Evolutionary conservation across 2,888 invertebrate species (phyloP).

Genomic region (Agrochola circellaris): DNA sequence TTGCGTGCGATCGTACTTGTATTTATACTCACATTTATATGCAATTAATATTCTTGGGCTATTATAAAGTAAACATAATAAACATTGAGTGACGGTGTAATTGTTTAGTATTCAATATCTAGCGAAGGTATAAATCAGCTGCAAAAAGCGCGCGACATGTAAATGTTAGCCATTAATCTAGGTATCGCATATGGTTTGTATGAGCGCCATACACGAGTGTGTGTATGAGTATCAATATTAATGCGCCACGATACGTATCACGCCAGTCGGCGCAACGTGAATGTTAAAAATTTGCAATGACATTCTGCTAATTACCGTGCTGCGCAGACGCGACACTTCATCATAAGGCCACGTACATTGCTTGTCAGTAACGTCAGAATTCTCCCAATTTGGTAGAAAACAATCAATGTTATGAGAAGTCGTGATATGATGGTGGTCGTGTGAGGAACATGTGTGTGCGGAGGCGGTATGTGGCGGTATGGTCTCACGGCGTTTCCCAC

Average conservation of each 20-base stretch:
- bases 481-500: slow-evolving; percentile 82
- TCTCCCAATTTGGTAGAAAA: neutral
- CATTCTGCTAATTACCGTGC: slow-evolving; percentile 73
- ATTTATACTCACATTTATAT: slow-evolving; percentile 26
- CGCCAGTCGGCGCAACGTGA: slow-evolving; percentile 69
- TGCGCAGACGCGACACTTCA: neutral
- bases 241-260: slow-evolving; percentile 77
- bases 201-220: slow-evolving; percentile 27
- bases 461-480: slow-evolving; percentile 66
- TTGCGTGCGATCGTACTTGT: slow-evolving; percentile 43
- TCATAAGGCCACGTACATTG: slow-evolving; percentile 37
- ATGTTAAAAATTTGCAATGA: slow-evolving; percentile 80
- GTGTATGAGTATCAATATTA: slow-evolving; percentile 73
- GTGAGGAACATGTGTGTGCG: slow-evolving; percentile 29
- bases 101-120: slow-evolving; percentile 55
- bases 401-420: slow-evolving; percentile 23
- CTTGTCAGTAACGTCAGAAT: slow-evolving; percentile 2
- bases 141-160: slow-evolving; percentile 63
- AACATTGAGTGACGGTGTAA: slow-evolving; percentile 36
- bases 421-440: neutral
- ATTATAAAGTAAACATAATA: slow-evolving; percentile 19
- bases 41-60: slow-evolving; percentile 36
- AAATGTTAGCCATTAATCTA: slow-evolving; percentile 65
- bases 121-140: slow-evolving; percentile 38
- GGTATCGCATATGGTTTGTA: slow-evolving; percentile 55